phyloP scores from a whole-genome alignment of 1,140 invertebrate genomes.

The Pentalonia nigronervosa region DNA sequence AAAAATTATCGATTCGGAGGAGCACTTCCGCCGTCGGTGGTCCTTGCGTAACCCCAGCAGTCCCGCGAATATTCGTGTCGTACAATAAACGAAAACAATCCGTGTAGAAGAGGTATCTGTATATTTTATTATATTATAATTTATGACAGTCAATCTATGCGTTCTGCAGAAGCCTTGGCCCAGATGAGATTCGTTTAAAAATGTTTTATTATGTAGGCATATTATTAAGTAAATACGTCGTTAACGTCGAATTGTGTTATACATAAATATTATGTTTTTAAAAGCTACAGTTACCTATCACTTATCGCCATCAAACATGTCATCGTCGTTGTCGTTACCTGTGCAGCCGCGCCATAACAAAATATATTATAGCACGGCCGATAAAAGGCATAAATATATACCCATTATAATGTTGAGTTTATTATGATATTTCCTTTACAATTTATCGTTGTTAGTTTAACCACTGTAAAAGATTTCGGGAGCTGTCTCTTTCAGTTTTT shows the following conservation, averaged over 20 bases:
- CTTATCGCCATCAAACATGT: background rate
- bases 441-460: background rate
- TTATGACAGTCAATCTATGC: background rate
- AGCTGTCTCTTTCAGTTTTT: background rate
- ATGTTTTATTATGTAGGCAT: background rate
- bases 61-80: background rate
- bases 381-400: too few species aligned
- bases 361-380: too few species aligned
- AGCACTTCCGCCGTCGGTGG: background rate
- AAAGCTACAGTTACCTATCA: background rate
- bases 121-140: background rate
- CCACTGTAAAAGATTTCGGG: background rate
- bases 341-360: background rate
- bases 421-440: background rate
- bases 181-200: background rate
- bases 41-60: background rate
- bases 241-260: background rate
- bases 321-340: background rate
- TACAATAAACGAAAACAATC: background rate
- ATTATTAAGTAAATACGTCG: too few species aligned
- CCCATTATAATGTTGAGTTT: too few species aligned
- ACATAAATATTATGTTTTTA: background rate
- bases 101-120: background rate
- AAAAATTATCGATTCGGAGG: slow-evolving; percentile 7
- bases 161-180: background rate